Base-by-base conservation (phyloP, 2,888 invertebrate species). In the Sinotaia quadrata region DNA sequence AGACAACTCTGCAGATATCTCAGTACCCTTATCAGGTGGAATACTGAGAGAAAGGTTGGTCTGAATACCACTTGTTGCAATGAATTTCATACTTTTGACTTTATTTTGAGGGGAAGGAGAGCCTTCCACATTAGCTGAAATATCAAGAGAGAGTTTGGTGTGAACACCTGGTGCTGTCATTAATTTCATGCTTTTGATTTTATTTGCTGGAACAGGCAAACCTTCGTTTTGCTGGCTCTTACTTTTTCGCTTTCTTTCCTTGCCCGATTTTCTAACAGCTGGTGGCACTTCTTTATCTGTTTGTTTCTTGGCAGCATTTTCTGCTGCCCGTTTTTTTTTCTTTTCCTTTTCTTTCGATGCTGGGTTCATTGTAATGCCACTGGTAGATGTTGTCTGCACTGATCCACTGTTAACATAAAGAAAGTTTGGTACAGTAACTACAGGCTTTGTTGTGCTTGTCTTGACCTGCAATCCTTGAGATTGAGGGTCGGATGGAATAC, bases 141-240 rank as follows among this genome's bases (percentile, higher is more conserved):
- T 21, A 33, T 31, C 36, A 3, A 65, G 65, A 0, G 65, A 65
- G 12, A 65, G 54, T 33, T 52, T 29, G 2, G 56, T 65, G 41
- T 54, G 54, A 5, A 56, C 27, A 18, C 65, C 65, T 10, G 65
- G 65, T n/a, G 65, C 36, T 3, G 54, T 65, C 65, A 65, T 65
- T 47, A 65, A 37, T 12, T 29, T 47, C 65, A 65, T 65, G 27
- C 65, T 65, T 24, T 65, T 65, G 41, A 65, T 41, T 33, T 47
- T 65, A 21, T 52, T 34, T 15, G 56, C 56, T 2, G 37, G 29
- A n/a, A 21, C 56, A 18, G n/a, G 29, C 36, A 15, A 27, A 15
- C 29, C 21, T 12, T n/a, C 2, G 18, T 44, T 18, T 44, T 60
- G 18, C 29, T 29, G 2, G 41, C 10, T 47, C 8, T 24, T 15